Base-by-base conservation (phyloP, 2,888 invertebrate genomes). In the Tholera decimalis region DNA sequence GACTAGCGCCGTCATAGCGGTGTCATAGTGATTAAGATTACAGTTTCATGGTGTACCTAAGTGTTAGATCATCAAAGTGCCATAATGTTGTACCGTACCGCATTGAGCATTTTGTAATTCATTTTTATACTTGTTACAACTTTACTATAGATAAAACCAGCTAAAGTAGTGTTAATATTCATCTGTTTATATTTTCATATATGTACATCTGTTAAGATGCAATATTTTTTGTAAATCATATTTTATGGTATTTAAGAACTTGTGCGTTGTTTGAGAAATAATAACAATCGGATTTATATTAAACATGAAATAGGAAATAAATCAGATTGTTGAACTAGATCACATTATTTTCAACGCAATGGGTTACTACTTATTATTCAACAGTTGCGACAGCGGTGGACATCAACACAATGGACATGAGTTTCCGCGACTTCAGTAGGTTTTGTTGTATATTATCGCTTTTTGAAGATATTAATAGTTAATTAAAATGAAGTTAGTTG, bases 1-100 rank as follows among this genome's bases (percentile, higher is more conserved):
- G 82, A 83, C 83, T 84, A 79, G 82, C 76, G 74, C 73, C 77
- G 78, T 47, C 47, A 47, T 47, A 47, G 47, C 68, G 76, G 71
- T 82, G 83, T 87, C 84, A 88, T 92, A 92, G 92, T 90, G 85
- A 85, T 89, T 94, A 94, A 94, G 94, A 90, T 93, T 94, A 94
- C 92, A 93, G 93, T 94, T 90, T 90, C 92, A 88, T 91, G 89
- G 89, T 82, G 73, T 82, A n/a, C n/a, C n/a, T n/a, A 92, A 92
- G 93, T 94, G 93, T 88, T 89, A 91, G 93, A 93, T 94, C 92
- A 91, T 89, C 91, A 84, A 83, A 83, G 82, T 83, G 79, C 75
- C 80, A 80, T 79, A 78, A 77, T 83, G 83, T 78, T 74, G 80
- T 76, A 74, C 82, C 79, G 70, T 73, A 75, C 82, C 82, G 79